A percentile compares a stretch with the other conserved stretches of the same genome.
These are phyloP conservation scores for Ochlodes sylvanus DNA, from an alignment of 2,888 invertebrate species.

Conservation along the genomic window DNA sequence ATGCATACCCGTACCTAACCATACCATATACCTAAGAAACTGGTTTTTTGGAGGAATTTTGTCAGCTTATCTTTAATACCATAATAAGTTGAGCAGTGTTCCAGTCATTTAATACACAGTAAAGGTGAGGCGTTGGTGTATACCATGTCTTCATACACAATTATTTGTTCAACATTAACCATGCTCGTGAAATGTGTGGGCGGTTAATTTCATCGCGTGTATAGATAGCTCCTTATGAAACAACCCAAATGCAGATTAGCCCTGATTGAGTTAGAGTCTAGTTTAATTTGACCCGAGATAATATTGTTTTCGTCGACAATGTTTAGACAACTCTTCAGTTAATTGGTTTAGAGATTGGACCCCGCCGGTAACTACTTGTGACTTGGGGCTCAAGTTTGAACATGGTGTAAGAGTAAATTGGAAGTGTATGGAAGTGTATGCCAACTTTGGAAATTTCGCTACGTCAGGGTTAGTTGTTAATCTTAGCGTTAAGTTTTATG, in stretches of 20 bases:
- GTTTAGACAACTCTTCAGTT: constrained; percentile 33
- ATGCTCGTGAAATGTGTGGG: constrained; percentile 5
- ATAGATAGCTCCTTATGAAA: constrained; percentile 17
- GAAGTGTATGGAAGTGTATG: constrained; percentile 28
- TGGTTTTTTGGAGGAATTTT: too few relatives aligned
- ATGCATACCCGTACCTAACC: too few relatives aligned
- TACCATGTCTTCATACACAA: neutral
- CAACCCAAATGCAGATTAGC: constrained; percentile 33
- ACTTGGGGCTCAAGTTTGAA: constrained; percentile 26
- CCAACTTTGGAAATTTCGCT: constrained; percentile 22
- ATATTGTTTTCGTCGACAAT: constrained; percentile 37
- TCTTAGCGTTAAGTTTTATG: constrained; percentile 9
- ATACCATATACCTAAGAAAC: too few relatives aligned
- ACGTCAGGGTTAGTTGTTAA: constrained; percentile 17
- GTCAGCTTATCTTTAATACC: too few relatives aligned
- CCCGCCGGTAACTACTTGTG: constrained; percentile 29
- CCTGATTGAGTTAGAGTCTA: constrained; percentile 34
- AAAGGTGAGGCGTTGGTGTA: neutral
- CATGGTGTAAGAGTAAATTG: constrained; percentile 16
- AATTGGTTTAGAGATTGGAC: constrained; percentile 38
- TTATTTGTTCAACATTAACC: neutral
- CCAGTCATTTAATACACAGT: too few relatives aligned
- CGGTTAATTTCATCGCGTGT: constrained; percentile 20
- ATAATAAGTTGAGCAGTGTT: too few relatives aligned
- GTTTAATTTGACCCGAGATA: constrained; percentile 32